Evolutionary conservation across 1,140 invertebrate genomes (phyloP).

Genomic region (Monomorium pharaonis): DNA sequence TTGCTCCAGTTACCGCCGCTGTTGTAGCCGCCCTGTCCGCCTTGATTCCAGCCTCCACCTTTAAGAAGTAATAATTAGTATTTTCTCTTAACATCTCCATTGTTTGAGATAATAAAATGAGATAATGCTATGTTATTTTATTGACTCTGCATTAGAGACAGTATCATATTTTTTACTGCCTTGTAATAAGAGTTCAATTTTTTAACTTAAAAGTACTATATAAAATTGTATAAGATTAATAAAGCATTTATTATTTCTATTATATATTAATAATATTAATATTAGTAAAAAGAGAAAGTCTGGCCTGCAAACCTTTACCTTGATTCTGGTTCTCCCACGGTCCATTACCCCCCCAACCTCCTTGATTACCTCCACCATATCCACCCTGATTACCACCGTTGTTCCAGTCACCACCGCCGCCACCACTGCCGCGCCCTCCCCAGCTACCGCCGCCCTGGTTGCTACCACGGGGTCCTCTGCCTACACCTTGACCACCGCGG

Average conservation of each 20-base stretch:
- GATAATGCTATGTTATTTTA: background rate
- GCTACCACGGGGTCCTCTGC: conserved; percentile 80
- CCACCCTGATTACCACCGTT: conserved; percentile 84
- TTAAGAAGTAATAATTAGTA: background rate
- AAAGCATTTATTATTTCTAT: background rate
- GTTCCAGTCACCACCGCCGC: conserved; percentile 83
- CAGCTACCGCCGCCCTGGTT: conserved; percentile 79
- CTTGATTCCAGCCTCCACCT: conserved; percentile 82
- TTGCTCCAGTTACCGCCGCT: conserved; percentile 86
- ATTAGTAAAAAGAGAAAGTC: conserved; percentile 20
- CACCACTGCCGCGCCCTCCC: conserved; percentile 79
- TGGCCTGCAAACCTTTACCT: conserved; percentile 76
- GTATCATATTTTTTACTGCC: background rate
- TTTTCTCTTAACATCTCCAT: background rate
- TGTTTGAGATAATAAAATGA: background rate
- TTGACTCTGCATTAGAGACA: background rate
- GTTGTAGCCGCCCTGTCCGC: conserved; percentile 86
- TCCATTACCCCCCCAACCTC: conserved; percentile 81
- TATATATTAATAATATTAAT: too few species aligned
- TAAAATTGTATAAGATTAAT: background rate
- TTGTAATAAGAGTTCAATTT: background rate
- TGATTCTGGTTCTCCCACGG: conserved; percentile 85
- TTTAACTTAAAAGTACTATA: background rate
- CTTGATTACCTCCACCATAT: conserved; percentile 85
- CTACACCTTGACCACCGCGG: conserved; percentile 81